These are phyloP conservation scores for Zelleria hepariella DNA, from an alignment of 2,888 invertebrate genomes.

Conservation along the genomic window DNA sequence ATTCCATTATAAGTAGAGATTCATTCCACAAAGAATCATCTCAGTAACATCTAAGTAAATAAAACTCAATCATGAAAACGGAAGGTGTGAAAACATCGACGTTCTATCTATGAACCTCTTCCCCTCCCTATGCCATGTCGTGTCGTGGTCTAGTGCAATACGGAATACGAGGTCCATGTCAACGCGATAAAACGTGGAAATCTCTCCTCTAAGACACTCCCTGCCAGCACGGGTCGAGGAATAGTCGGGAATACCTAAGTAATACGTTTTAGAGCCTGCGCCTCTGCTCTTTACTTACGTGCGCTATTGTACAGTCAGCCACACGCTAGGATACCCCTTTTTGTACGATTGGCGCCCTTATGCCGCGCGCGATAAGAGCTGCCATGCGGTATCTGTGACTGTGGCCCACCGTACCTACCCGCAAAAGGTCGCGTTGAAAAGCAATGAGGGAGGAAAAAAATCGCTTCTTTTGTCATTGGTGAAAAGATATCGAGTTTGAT, in stretches of 20 bases:
- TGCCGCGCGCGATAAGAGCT: no score
- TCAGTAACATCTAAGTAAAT: background rate
- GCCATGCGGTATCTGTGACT: no score
- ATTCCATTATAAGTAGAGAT: background rate
- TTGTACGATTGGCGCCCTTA: no score
- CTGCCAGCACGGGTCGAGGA: background rate
- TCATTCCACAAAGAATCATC: background rate
- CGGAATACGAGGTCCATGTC: conserved; percentile 47
- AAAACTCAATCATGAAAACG: no score
- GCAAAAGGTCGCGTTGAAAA: no score
- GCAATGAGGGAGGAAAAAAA: no score
- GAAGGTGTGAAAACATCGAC: background rate
- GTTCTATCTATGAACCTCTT: background rate
- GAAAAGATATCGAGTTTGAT: no score
- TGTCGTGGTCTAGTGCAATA: conserved; percentile 42
- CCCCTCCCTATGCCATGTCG: background rate
- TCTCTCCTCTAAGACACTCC: conserved; percentile 18
- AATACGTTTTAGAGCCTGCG: background rate
- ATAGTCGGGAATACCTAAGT: background rate
- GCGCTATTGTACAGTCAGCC: no score
- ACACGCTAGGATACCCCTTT: no score
- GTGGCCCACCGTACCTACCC: no score
- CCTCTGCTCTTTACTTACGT: background rate
- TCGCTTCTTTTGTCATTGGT: no score
- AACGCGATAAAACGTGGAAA: conserved; percentile 46